Conservation (phyloP, 1,140 invertebrate species). For the Ceratosolen solmsi region DNA sequence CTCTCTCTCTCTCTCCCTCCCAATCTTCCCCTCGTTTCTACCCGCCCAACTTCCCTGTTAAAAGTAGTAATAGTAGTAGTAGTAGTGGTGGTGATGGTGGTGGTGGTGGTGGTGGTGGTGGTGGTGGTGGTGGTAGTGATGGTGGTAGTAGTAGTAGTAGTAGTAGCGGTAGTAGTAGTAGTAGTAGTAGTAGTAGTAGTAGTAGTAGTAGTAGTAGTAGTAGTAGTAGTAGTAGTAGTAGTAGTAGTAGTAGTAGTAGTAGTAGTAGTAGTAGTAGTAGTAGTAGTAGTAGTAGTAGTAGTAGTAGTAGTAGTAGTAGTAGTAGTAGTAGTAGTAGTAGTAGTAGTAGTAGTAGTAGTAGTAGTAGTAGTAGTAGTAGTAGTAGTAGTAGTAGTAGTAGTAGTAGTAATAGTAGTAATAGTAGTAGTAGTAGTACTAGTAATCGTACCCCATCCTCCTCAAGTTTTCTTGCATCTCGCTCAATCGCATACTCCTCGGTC, state of each 20-base stretch:
- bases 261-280: conserved; percentile 25
- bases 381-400: conserved; percentile 13
- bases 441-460: neutral
- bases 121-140: neutral
- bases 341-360: conserved; percentile 16
- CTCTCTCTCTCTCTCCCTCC: conserved; percentile 55
- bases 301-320: conserved; percentile 10
- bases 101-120: neutral
- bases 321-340: conserved; percentile 1
- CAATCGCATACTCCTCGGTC: neutral
- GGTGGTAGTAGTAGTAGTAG: conserved; percentile 16
- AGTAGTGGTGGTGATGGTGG: neutral
- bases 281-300: conserved; percentile 23
- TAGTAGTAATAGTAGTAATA: conserved; percentile 5
- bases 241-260: conserved; percentile 24
- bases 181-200: conserved; percentile 31
- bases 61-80: neutral
- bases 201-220: conserved; percentile 15
- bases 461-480: neutral
- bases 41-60: conserved; percentile 47
- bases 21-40: conserved; percentile 46
- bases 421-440: conserved; percentile 13
- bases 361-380: conserved; percentile 11
- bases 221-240: conserved; percentile 7
- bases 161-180: conserved; percentile 3